Conservation (phyloP, 2,797 vertebrate genomes). For the Molossus alvarezi region DNA sequence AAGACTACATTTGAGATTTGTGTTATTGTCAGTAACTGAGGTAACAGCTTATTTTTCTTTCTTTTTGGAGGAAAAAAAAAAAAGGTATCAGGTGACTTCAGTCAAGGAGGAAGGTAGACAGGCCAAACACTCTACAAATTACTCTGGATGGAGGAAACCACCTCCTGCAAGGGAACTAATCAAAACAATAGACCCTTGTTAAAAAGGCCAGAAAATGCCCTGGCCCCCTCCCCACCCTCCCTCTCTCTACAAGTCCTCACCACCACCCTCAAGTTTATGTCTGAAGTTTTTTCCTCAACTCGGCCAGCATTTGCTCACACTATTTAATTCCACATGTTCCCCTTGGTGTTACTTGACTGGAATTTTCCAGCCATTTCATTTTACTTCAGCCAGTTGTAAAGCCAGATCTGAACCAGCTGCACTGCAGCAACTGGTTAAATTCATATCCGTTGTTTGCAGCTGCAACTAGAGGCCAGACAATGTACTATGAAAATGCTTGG, state of each 20-base stretch:
- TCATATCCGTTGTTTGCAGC: constrained; percentile 76
- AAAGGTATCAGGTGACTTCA: constrained; percentile 62
- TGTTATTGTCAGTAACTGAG: constrained; percentile 38
- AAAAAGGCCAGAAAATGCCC: constrained; percentile 64
- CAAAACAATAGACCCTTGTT: constrained; percentile 80
- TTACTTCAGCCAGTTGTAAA: constrained; percentile 81
- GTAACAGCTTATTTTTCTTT: constrained; percentile 57
- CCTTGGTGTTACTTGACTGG: constrained; percentile 78
- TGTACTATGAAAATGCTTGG: constrained; percentile 53
- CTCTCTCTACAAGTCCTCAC: neutral
- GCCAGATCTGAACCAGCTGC: constrained; percentile 81
- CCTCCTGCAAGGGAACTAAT: constrained; percentile 61
- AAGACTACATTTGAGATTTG: neutral
- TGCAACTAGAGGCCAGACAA: constrained; percentile 79
- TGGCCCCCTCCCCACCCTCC: neutral
- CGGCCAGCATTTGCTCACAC: constrained; percentile 71
- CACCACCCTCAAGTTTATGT: constrained; percentile 56
- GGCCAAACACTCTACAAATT: constrained; percentile 36
- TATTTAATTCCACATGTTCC: constrained; percentile 82
- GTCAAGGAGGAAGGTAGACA: constrained; percentile 55
- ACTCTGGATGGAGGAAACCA: constrained; percentile 38
- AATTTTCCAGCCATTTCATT: constrained; percentile 85
- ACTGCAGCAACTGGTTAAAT: constrained; percentile 75
- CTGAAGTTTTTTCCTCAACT: constrained; percentile 45
- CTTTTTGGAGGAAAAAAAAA: constrained; percentile 43